Evolutionary conservation across 2,797 vertebrate genomes (phyloP), one percentile per base, ranked within the genome.

Genomic region (Picus viridis): DNA sequence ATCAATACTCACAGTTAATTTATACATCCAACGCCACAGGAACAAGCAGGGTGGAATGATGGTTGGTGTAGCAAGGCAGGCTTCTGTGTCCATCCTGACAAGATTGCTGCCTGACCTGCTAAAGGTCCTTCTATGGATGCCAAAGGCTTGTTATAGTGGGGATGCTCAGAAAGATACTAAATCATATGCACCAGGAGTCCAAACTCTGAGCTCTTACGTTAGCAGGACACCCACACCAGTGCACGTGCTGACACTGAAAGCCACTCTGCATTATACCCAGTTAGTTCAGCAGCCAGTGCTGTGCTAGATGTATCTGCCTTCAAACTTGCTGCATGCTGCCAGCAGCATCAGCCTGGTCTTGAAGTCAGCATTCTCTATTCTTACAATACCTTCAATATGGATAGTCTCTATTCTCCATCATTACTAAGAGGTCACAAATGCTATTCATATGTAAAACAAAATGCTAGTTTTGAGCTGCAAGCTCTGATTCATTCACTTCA

Each of bases 391-490:
- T 53, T 70, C 41, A 19, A 1, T 10, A 68, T 4, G 12, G 32
- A 22, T 0, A 76, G 29, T 26, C 54, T 58, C 75, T 64, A 30
- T 17, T 10, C 64, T 19, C 23, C 74, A 58, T 4, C 58, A 56
- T 43, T 6, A 5, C 47, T n/a, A 39, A 26, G 10, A 49, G 45
- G 27, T 29, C 10, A 68, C 70, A 17, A 30, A 67, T 64, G 10
- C 26, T 56, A 7, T 3, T 24, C 7, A 12, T 1, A 0, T 9
- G 5, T 17, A 19, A 2, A 3, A 67, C 8, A 24, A 53, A 27
- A 2, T 9, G 29, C 14, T 36, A 5, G 71, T 54, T 64, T 36
- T 13, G 43, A 34, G 1, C 0, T 24, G 54, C 62, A 39, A 51
- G 24, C 32, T 70, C 23, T 1, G 29, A 5, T 6, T n/a, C 4